Percentiles rank a stretch among this genome's conserved stretches.
Conservation (phyloP, 1,140 invertebrate species). For the Chelonus insularis region DNA sequence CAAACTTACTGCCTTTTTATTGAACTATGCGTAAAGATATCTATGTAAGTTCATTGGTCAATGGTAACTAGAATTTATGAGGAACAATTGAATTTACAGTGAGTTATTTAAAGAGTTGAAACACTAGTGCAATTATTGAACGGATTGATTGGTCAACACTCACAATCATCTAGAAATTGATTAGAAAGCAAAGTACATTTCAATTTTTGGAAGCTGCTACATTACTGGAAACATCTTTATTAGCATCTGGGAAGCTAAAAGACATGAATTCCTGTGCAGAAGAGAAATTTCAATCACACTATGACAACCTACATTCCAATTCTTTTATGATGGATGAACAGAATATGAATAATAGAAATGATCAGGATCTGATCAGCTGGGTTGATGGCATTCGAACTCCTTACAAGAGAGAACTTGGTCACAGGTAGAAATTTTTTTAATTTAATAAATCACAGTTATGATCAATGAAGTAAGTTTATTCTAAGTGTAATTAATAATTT, state of each 20-base stretch:
- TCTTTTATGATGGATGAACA: slow-evolving; percentile 39
- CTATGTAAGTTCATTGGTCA: not conserved
- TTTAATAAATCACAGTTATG: no score
- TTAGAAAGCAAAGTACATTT: no score
- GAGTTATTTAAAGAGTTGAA: not conserved
- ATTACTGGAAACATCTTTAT: no score
- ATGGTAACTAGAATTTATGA: not conserved
- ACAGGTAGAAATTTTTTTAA: slow-evolving; percentile 68
- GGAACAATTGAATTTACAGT: not conserved
- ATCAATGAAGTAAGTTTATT: no score
- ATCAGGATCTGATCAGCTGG: slow-evolving; percentile 64
- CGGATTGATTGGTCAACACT: no score
- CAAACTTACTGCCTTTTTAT: not conserved
- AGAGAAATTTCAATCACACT: slow-evolving; percentile 24
- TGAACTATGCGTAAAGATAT: no score
- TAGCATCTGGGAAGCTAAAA: no score
- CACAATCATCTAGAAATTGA: no score
- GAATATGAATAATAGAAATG: slow-evolving; percentile 57
- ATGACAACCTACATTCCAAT: slow-evolving; percentile 27
- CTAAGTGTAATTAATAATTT: no score
- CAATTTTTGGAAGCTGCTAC: no score
- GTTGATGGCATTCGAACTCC: slow-evolving; percentile 59
- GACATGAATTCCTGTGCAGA: no score
- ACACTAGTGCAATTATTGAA: no score
- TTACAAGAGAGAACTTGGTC: slow-evolving; percentile 63